phyloP scores from a whole-genome alignment of 1,140 invertebrate species.

The Dendroctonus valens region DNA sequence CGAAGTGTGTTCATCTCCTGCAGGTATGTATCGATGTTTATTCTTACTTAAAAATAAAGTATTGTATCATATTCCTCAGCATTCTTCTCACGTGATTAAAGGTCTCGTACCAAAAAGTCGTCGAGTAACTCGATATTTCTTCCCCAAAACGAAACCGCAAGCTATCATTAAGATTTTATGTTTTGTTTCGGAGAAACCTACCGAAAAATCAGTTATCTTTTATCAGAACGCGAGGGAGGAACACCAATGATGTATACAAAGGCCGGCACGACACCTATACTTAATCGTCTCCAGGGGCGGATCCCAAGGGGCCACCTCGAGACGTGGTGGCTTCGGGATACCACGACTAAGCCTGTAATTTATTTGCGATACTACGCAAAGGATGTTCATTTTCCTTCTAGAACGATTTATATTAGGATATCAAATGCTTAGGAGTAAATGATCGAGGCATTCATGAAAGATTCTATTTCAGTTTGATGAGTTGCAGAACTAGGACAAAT shows the following conservation, averaged over 20 bases:
- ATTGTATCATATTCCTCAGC: not conserved
- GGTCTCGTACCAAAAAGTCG: too few species aligned
- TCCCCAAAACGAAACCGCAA: slow-evolving; percentile 15
- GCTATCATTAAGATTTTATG: slow-evolving; percentile 23
- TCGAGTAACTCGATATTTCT: slow-evolving; percentile 15
- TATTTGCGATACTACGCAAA: slow-evolving; percentile 8
- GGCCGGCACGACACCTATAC: slow-evolving; percentile 36
- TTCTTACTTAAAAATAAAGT: not conserved
- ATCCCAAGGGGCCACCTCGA: slow-evolving; percentile 37
- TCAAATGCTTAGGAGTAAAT: not conserved
- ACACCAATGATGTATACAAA: slow-evolving; percentile 34
- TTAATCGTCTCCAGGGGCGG: slow-evolving; percentile 44
- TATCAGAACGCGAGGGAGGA: slow-evolving; percentile 21
- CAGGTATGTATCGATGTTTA: too few species aligned
- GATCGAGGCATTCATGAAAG: not conserved
- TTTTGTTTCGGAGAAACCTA: slow-evolving; percentile 22
- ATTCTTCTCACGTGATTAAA: too few species aligned
- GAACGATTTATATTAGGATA: too few species aligned
- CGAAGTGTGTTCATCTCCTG: too few species aligned
- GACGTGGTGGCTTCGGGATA: slow-evolving; percentile 34
- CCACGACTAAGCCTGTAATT: slow-evolving; percentile 17
- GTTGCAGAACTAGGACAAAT: not conserved
- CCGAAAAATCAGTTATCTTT: slow-evolving; percentile 29
- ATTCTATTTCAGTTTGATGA: not conserved
- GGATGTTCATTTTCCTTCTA: too few species aligned